A percentile compares a stretch with the other conserved stretches of the same genome.
Conservation (phyloP, 2,888 invertebrate genomes). For the Drosophila nr. fundita region DNA sequence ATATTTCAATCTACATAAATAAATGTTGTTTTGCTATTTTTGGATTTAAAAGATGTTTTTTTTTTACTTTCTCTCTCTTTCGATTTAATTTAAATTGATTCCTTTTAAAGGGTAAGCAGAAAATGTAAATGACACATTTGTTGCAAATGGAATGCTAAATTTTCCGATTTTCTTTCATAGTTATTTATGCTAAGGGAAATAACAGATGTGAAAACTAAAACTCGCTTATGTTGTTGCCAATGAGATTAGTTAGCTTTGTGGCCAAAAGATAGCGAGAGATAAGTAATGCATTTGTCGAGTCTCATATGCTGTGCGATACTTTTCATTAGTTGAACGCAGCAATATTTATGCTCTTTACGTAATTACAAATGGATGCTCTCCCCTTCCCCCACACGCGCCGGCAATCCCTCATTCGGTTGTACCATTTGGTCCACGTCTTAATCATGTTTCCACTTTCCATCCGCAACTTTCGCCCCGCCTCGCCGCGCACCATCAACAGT, state of each 20-base stretch:
- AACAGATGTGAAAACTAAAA: slow-evolving; percentile 3
- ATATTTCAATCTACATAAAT: background rate
- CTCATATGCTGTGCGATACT: slow-evolving; percentile 17
- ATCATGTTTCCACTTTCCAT: slow-evolving; percentile 35
- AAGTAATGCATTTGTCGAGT: slow-evolving; percentile 18
- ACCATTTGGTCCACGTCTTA: slow-evolving; percentile 30
- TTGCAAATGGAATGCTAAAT: background rate
- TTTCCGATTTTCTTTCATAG: background rate
- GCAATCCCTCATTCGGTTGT: background rate
- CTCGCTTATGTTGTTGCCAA: background rate
- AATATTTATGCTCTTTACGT: slow-evolving; percentile 73
- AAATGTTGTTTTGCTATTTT: background rate
- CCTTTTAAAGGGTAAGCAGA: rapidly evolving
- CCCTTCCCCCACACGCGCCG: background rate
- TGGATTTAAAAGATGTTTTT: background rate
- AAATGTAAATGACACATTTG: background rate
- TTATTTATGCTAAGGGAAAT: background rate
- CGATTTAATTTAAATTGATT: background rate
- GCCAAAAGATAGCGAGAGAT: background rate
- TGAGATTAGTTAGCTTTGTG: slow-evolving; percentile 15
- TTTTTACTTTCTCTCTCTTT: background rate
- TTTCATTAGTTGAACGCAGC: slow-evolving; percentile 59
- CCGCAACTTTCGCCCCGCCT: background rate
- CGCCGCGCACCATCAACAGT: background rate
- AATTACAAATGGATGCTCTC: slow-evolving; percentile 46